These are phyloP conservation scores for Lasioglossum marginatum DNA, from an alignment of 2,888 invertebrate species.

Conservation along the genomic window DNA sequence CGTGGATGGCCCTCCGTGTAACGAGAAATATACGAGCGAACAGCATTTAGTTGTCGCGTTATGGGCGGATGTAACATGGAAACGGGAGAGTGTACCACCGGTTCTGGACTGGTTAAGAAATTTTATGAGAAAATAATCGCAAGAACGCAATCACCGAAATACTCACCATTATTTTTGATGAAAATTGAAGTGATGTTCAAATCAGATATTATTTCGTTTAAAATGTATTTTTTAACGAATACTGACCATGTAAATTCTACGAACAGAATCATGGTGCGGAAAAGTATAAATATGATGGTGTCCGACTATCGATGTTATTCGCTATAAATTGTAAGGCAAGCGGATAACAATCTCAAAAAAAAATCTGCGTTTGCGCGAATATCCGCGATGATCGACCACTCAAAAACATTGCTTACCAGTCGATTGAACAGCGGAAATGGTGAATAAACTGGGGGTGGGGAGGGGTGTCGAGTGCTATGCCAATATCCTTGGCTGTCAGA, in stretches of 20 bases:
- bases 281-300: no score
- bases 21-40: not conserved
- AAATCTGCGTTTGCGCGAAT: not conserved
- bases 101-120: not conserved
- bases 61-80: conserved; percentile 2
- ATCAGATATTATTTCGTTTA: no score
- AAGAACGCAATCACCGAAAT: no score
- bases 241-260: no score
- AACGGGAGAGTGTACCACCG: not conserved
- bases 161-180: no score
- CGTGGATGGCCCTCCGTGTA: not conserved
- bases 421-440: not conserved
- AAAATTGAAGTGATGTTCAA: no score
- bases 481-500: conserved; percentile 4
- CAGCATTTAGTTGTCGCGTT: not conserved
- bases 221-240: no score
- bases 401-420: not conserved
- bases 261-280: no score
- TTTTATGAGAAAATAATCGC: not conserved
- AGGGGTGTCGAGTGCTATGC: not conserved
- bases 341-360: not conserved
- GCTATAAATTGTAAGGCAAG: not conserved
- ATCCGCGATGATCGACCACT: not conserved
- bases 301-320: not conserved
- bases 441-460: not conserved